Conservation (phyloP, 2,888 invertebrate species). For the Atrina japonica region DNA sequence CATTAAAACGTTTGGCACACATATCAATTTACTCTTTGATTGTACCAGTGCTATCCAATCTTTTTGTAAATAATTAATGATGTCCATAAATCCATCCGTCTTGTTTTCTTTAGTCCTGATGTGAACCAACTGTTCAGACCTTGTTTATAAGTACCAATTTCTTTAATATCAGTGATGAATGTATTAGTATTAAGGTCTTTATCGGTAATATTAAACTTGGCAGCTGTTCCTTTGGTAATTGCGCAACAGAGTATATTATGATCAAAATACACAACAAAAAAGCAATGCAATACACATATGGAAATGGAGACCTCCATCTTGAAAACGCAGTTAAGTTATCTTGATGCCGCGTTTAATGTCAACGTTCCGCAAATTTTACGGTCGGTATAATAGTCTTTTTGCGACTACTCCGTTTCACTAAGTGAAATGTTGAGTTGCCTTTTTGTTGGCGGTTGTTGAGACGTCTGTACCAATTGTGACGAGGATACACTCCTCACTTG, state of each 20-base stretch:
- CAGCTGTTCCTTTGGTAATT: conserved; percentile 6
- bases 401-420: too few relatives aligned
- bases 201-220: conserved; percentile 44
- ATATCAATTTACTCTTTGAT: conserved; percentile 91
- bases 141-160: conserved; percentile 84
- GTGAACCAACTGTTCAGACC: conserved; percentile 87
- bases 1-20: conserved; percentile 86
- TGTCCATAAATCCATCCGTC: conserved; percentile 77
- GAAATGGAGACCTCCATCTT: conserved; percentile 43
- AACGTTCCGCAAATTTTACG: too few relatives aligned
- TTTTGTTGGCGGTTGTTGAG: too few relatives aligned
- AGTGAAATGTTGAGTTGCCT: too few relatives aligned
- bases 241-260: background rate
- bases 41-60: conserved; percentile 92
- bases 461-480: too few relatives aligned
- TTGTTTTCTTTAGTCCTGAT: conserved; percentile 83
- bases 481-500: too few relatives aligned
- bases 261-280: conserved; percentile 26
- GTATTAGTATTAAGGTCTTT: conserved; percentile 2
- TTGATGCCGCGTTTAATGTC: too few relatives aligned
- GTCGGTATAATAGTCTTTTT: too few relatives aligned
- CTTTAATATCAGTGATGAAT: conserved; percentile 16
- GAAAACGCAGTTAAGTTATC: conserved; percentile 22
- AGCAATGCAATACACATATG: conserved; percentile 30
- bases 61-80: conserved; percentile 77